phyloP scores from a whole-genome alignment of 2,797 vertebrate species.

The Malacoctenus gilli region DNA sequence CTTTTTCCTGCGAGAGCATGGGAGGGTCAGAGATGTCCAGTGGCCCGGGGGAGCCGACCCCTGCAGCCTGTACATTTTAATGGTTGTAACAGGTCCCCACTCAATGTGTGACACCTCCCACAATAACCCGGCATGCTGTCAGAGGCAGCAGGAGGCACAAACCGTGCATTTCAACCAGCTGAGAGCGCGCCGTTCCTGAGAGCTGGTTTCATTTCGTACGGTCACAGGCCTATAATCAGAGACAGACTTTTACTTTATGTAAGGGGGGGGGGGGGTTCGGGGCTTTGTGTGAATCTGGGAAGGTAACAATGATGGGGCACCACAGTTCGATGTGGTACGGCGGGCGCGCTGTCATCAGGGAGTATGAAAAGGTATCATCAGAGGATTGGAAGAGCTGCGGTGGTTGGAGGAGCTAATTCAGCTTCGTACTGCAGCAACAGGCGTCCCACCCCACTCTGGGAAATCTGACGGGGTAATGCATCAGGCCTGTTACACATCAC shows the following conservation, averaged over 20 bases:
- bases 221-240: slow-evolving; percentile 40
- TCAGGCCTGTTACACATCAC: slow-evolving; percentile 14
- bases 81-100: neutral
- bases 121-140: slow-evolving; percentile 15
- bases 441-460: slow-evolving; percentile 18
- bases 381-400: slow-evolving; percentile 25
- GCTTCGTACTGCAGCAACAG: slow-evolving; percentile 22
- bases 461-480: slow-evolving; percentile 30
- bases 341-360: slow-evolving; percentile 18
- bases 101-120: slow-evolving; percentile 5
- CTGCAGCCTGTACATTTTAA: slow-evolving; percentile 9
- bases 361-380: slow-evolving; percentile 36
- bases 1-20: no score
- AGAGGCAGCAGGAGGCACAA: slow-evolving; percentile 28
- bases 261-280: slow-evolving; percentile 43
- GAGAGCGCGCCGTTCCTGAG: slow-evolving; percentile 16
- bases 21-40: no score
- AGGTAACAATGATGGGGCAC: slow-evolving; percentile 25
- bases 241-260: slow-evolving; percentile 15
- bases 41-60: slow-evolving; percentile 9
- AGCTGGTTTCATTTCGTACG: slow-evolving; percentile 21
- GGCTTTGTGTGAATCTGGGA: slow-evolving; percentile 22
- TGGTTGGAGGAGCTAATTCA: slow-evolving; percentile 27
- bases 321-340: slow-evolving; percentile 3
- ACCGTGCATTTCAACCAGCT: slow-evolving; percentile 29